Evolutionary conservation across 2,797 vertebrate species (phyloP), one percentile per base, ranked within the genome.

Genomic region (Microctenopoma steveboyesi): DNA sequence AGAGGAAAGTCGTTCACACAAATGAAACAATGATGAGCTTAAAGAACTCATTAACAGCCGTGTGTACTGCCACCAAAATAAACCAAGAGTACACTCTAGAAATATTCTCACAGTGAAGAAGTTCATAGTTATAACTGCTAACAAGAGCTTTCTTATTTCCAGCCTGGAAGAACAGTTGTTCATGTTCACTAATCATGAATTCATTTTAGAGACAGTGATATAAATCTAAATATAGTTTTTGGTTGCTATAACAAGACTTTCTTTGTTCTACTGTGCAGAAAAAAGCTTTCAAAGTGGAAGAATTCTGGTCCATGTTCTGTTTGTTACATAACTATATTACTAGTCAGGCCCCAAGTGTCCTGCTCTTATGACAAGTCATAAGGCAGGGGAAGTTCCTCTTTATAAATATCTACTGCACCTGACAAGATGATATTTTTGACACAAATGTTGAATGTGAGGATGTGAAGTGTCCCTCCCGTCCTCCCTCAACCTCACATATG

Each of bases 291-390:
- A 18, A 1, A 18, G 14, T 9, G 5, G 46, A 50, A 78, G 5
- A 57, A 42, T 5, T 53, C 15, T 1, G 1, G 7, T 52, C 66
- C 45, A 54, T n/a, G 45, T 39, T 72, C 10, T 40, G 14, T 54
- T 67, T 50, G 48, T 69, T 56, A 25, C 7, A 45, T 3, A 71
- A 64, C 9, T 0, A 2, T 13, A 12, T 35, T 35, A 35, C 33
- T 35, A 15, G 35, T 43, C n/a, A 11, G 64, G 55, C 22, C 11
- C 13, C 60, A 8, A 1, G n/a, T 12, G 3, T 47, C 16, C 28
- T 48, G 59, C 52, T 57, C 72, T 74, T 39, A 58, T 66, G 72
- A 83, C 66, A 74, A 52, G 67, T 58, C 84, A 80, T 11, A 70
- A 64, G 53, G 60, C 39, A 39, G 42, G 48, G 50, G 8, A 6